Base-by-base conservation (phyloP, 2,797 vertebrate genomes). In the Australoheros facetus region DNA sequence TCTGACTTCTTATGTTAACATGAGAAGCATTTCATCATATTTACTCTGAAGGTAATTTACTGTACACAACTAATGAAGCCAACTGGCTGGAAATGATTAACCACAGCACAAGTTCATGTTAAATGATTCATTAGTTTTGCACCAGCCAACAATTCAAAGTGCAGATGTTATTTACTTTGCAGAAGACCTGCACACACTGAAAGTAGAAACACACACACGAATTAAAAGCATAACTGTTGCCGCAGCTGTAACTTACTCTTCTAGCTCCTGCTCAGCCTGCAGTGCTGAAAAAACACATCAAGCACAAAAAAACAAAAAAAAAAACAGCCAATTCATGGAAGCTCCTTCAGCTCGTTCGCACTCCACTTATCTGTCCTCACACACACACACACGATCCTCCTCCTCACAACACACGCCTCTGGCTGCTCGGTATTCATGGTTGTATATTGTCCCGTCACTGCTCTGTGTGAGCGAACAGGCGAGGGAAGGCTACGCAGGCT, bases 401-500 rank as follows among this genome's bases (percentile, higher is more conserved):
- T 59, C 75, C 26, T 69, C 58, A 45, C 51, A 28, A 60, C 71
- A 71, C 56, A 78, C 23, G 23, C 21, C 1, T 13, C 48, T 21
- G 5, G 17, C 78, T 71, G 74, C 82, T 32, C 78, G 34, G 75
- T 56, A 77, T 53, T 79, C 56, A 77, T 71, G 79, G 73, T 86
- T 13, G 30, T 48, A 48, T 85, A 56, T 78, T 81, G 82, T 84
- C 80, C 84, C 83, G 79, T 88, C 79, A 75, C 28, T 76, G 75
- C 73, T 76, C 23, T 32, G 71, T 84, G 30, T 72, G 71, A 51
- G 78, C 14, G 14, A 39, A 45, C 23, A 13, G 10, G 59, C 53
- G n/a, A 75, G 79, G 56, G 69, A 79, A 77, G 78, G 77, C 75
- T 84, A 77, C 34, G 75, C 86, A 89, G 82, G 82, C 84, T 83